Conservation (phyloP, 1,140 invertebrate genomes). For the Zaprionus nigranus region DNA sequence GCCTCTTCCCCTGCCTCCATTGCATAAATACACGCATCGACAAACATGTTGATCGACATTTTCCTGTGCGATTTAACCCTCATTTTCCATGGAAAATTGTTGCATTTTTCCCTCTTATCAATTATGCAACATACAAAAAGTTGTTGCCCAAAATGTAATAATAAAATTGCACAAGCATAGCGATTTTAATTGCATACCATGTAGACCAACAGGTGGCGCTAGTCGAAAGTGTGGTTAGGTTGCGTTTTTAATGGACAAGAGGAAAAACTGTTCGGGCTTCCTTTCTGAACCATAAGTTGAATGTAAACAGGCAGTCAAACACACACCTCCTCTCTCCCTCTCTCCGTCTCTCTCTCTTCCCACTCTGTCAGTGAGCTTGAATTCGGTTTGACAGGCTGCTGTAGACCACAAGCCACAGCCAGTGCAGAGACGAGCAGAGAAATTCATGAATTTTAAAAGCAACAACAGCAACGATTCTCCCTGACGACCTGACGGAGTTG, state of each 20-base stretch:
- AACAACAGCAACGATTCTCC: slow-evolving; percentile 17
- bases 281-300: slow-evolving; percentile 31
- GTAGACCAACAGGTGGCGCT: slow-evolving; percentile 32
- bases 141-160: background rate
- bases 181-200: slow-evolving; percentile 11
- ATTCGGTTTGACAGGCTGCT: background rate
- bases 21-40: slow-evolving; percentile 54
- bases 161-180: slow-evolving; percentile 25
- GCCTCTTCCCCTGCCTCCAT: background rate
- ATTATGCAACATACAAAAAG: slow-evolving; percentile 16
- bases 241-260: slow-evolving; percentile 11
- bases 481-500: slow-evolving; percentile 26
- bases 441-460: slow-evolving; percentile 78
- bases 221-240: slow-evolving; percentile 3
- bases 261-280: slow-evolving; percentile 6
- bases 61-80: background rate
- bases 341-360: background rate
- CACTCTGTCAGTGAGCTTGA: background rate
- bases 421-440: slow-evolving; percentile 14
- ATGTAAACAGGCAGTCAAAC: slow-evolving; percentile 39
- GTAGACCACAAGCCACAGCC: slow-evolving; percentile 3
- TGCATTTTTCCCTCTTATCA: slow-evolving; percentile 5
- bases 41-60: slow-evolving; percentile 1
- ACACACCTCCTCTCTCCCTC: background rate
- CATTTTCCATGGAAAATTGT: background rate